A percentile compares a stretch with the other conserved stretches of the same genome.
These are phyloP conservation scores for Sebastes taczanowskii DNA, from an alignment of 2,797 vertebrate genomes.

Conservation along the genomic window DNA sequence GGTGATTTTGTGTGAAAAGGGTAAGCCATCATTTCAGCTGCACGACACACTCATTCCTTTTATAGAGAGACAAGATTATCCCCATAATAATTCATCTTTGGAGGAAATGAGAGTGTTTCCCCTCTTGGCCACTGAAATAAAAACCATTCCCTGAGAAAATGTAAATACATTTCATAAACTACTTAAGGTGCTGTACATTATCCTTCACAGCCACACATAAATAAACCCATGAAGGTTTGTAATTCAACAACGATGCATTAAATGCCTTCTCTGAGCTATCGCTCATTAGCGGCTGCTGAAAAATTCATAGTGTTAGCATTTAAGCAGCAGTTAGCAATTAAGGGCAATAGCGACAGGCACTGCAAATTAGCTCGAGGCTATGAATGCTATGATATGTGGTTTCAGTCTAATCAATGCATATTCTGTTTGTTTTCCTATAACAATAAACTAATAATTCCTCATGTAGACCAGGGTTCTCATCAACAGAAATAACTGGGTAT, in stretches of 20 bases:
- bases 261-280: conserved; percentile 27
- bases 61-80: conserved; percentile 29
- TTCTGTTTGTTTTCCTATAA: not conserved
- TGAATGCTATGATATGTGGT: conserved; percentile 24
- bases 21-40: conserved; percentile 41
- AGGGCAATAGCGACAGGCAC: conserved; percentile 36
- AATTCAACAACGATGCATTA: conserved; percentile 50
- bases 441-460: not conserved
- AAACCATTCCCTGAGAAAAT: conserved; percentile 36
- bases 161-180: conserved; percentile 38
- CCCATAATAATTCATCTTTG: conserved; percentile 35
- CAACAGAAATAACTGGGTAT: not conserved
- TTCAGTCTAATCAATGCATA: conserved; percentile 18
- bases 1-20: conserved; percentile 15
- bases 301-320: conserved; percentile 60
- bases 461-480: conserved; percentile 1
- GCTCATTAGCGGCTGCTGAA: conserved; percentile 52
- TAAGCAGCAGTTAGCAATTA: conserved; percentile 63
- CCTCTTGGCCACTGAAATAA: conserved; percentile 26
- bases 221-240: conserved; percentile 43
- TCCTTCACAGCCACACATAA: conserved; percentile 17
- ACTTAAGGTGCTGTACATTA: conserved; percentile 10
- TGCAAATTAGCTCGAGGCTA: conserved; percentile 41
- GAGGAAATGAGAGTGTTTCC: conserved; percentile 21
- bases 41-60: conserved; percentile 31